phyloP scores from a whole-genome alignment of 2,113 vertebrate genomes.

The Brienomyrus longianalis region DNA sequence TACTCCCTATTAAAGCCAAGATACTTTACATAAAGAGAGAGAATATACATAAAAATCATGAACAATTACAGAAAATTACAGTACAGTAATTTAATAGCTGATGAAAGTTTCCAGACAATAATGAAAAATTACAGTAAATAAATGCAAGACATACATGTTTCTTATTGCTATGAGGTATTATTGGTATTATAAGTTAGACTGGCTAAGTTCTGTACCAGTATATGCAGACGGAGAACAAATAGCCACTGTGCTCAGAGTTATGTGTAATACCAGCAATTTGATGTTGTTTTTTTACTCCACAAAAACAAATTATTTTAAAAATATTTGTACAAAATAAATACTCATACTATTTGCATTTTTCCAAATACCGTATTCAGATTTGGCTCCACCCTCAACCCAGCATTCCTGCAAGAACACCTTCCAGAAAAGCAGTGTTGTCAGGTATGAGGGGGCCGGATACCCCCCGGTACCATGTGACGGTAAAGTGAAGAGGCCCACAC shows the following conservation, averaged over 20 bases:
- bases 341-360: neutral
- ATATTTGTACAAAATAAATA: neutral
- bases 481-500: neutral
- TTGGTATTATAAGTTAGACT: neutral
- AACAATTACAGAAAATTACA: neutral
- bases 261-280: neutral
- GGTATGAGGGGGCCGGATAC: neutral
- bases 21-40: neutral
- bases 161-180: neutral
- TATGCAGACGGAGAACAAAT: neutral
- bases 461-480: conserved; percentile 27
- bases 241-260: neutral
- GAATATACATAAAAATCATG: neutral
- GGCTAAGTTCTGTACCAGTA: neutral
- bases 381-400: neutral
- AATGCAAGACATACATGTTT: neutral
- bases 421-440: no score
- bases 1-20: neutral
- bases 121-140: neutral
- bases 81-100: no score
- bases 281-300: neutral
- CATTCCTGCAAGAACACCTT: neutral
- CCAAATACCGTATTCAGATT: neutral
- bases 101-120: neutral
- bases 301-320: neutral